A percentile compares a stretch with the other conserved stretches of the same genome.
Evolutionary conservation across 2,888 invertebrate species (phyloP).

Genomic region (Cerceris ruficornis): DNA sequence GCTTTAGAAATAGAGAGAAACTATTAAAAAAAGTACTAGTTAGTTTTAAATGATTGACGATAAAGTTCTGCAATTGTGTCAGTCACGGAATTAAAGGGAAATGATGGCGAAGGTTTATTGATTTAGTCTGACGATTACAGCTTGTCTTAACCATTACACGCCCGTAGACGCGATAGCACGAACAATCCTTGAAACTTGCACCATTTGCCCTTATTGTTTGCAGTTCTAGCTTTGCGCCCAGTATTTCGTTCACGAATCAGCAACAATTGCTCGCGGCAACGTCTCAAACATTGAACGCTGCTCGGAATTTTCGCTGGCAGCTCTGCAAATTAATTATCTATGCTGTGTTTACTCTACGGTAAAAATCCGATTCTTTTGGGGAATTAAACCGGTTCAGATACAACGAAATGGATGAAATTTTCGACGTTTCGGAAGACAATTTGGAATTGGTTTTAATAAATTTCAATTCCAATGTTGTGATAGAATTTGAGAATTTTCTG

Average conservation of each 20-base stretch:
- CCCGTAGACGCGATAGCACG: conserved; percentile 11
- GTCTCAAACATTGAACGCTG: conserved; percentile 17
- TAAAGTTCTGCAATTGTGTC: conserved; percentile 9
- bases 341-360: background rate
- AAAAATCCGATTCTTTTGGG: background rate
- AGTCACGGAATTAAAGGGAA: conserved; percentile 21
- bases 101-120: conserved; percentile 27
- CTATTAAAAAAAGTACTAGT: background rate
- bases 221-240: conserved; percentile 29
- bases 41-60: too few relatives aligned
- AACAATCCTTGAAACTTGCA: conserved; percentile 31
- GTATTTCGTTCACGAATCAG: conserved; percentile 27
- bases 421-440: too few relatives aligned
- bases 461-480: too few relatives aligned
- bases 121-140: conserved; percentile 42
- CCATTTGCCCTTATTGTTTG: conserved; percentile 52
- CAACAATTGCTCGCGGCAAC: conserved; percentile 31
- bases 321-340: conserved; percentile 11
- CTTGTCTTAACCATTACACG: conserved; percentile 36
- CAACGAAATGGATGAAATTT: too few relatives aligned
- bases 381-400: too few relatives aligned
- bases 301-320: conserved; percentile 11
- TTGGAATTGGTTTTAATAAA: too few relatives aligned
- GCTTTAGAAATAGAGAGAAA: background rate
- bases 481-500: too few relatives aligned